Base-by-base conservation (phyloP, 2,888 invertebrate species). In the Pteria penguin region DNA sequence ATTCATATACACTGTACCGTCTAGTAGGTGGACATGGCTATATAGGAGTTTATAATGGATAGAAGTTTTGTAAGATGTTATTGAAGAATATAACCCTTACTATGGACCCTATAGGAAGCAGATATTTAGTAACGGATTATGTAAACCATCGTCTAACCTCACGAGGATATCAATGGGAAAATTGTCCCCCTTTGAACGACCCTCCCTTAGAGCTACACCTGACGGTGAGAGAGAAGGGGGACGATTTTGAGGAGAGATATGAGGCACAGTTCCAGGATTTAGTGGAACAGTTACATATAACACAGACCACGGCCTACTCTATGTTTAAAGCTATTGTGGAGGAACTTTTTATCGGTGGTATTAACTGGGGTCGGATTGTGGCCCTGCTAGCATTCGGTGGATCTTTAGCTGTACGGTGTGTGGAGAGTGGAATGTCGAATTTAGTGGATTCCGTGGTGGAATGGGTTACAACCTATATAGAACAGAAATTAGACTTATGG, bases 91-190 rank as follows among this genome's bases (percentile, higher is more conserved):
- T 45, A 45, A 45, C 8, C 8, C 18, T 18, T 58, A 77, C 66
- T 2, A 86, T 86, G 86, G 82, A 81, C 72, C 80, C 74, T 32
- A 69, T 74, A 8, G 78, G 76, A 76, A 80, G 84, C 22, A 76
- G 84, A 57, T 79, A 82, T 62, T 74, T 87, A 58, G 84, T 83
- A 22, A 82, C 74, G 63, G 87, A 88, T 76, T 87, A 86, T 72
- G 78, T 87, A 29, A 84, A 78, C 71, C 84, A 85, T 62, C 82
- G 86, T 62, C 78, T 86, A 58, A 78, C 81, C 65, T 82, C 80
- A 93, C 94, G n/a, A 93, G 94, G 60, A 93, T 94, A 92, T 93
- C 93, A 57, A 92, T 94, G 45, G 94, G 93, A 24, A 93, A 94
- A 81, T 92, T 93, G 80, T 73, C 87, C 82, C 72, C 86, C 74